Conservation (phyloP, 2,888 invertebrate species). For the Luffia ferchaultella region DNA sequence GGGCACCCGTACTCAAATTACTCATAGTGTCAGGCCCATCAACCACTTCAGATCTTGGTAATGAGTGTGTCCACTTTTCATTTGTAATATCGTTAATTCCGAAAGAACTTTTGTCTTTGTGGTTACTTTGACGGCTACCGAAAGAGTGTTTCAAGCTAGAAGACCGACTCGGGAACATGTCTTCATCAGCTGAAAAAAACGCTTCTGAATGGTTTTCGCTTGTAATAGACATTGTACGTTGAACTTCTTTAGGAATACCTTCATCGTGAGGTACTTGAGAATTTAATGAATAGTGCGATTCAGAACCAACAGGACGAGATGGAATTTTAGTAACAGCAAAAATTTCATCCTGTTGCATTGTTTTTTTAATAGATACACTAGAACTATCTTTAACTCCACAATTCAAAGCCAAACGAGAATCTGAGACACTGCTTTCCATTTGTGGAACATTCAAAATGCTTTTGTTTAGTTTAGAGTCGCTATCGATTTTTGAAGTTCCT, state of each 20-base stretch:
- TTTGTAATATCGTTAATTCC: constrained; percentile 50
- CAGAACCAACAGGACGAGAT: constrained; percentile 65
- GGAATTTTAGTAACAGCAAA: constrained; percentile 48
- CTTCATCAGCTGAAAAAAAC: constrained; percentile 94
- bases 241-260: constrained; percentile 69
- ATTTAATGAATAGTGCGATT: constrained; percentile 73
- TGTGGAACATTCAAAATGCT: constrained; percentile 62
- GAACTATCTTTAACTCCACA: constrained; percentile 69
- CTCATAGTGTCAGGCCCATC: constrained; percentile 49
- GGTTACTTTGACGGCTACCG: constrained; percentile 52
- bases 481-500: constrained; percentile 71
- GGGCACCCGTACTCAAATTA: constrained; percentile 45
- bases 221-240: constrained; percentile 86
- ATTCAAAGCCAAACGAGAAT: constrained; percentile 84
- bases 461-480: constrained; percentile 74
- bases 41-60: constrained; percentile 36
- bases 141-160: constrained; percentile 74
- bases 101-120: constrained; percentile 64
- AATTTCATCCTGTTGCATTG: constrained; percentile 29
- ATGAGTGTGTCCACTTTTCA: constrained; percentile 48
- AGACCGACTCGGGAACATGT: constrained; percentile 74
- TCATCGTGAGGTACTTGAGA: constrained; percentile 68
- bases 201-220: constrained; percentile 92
- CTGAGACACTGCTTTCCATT: constrained; percentile 84
- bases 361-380: constrained; percentile 32